These are phyloP conservation scores for Mus spretus DNA, from an alignment of 2,797 vertebrate species.

Conservation along the genomic window DNA sequence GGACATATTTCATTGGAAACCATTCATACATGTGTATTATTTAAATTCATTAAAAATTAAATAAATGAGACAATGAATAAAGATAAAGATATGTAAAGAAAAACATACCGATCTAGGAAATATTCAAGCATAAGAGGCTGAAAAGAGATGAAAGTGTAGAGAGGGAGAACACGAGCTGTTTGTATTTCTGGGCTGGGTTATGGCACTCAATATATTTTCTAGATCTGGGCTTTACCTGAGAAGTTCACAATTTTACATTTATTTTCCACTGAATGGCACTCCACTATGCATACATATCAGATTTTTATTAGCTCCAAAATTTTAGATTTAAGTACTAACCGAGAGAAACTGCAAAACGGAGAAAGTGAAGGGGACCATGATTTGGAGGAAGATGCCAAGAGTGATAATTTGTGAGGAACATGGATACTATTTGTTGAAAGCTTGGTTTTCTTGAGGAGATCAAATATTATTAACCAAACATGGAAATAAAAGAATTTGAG, in stretches of 20 bases:
- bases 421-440: not conserved
- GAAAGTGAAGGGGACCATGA: not conserved
- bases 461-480: not conserved
- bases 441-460: constrained; percentile 30
- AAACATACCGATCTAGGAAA: not conserved
- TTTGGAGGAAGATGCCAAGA: not conserved
- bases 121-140: not conserved
- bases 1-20: not conserved
- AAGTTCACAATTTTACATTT: not conserved
- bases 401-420: not conserved
- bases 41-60: constrained; percentile 8
- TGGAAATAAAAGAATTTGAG: not conserved
- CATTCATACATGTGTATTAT: not conserved
- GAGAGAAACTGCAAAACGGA: not conserved
- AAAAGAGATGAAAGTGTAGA: not conserved
- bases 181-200: not conserved
- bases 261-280: not conserved
- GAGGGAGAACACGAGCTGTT: not conserved
- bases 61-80: not conserved
- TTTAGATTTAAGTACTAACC: not conserved
- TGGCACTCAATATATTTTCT: not conserved
- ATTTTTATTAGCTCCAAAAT: not conserved
- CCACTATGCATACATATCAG: not conserved
- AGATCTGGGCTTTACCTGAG: not conserved
- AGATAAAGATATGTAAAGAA: not conserved